Conservation (phyloP, 35 echinoderm and acorn worm species). For the Eucidaris tribuloides region DNA sequence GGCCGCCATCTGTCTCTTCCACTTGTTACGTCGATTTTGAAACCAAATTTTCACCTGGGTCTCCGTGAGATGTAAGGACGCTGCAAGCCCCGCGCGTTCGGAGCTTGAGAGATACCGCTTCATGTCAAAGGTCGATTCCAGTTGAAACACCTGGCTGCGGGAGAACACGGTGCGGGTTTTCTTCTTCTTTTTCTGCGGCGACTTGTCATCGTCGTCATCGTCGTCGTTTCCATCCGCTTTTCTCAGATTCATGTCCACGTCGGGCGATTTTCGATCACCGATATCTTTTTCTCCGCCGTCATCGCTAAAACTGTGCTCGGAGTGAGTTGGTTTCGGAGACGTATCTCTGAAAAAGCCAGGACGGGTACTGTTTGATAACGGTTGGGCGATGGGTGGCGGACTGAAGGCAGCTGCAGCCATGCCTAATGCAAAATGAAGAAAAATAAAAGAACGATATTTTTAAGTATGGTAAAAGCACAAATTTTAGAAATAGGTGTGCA, state of each 20-base stretch:
- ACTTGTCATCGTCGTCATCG: constrained; percentile 44
- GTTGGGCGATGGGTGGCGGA: constrained; percentile 4
- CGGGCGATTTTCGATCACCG: constrained; percentile 3
- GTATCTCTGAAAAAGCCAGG: neutral
- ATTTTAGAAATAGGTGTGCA: no score
- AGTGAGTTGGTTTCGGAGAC: neutral
- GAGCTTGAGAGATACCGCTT: constrained; percentile 98
- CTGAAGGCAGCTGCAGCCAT: constrained; percentile 7
- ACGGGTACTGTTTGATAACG: neutral
- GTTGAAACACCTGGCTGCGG: constrained; percentile 96
- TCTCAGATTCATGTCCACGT: neutral
- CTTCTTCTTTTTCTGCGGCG: constrained; percentile 80
- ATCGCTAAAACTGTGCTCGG: neutral
- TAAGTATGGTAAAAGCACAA: no score
- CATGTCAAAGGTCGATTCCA: constrained; percentile 96
- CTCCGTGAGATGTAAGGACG: constrained; percentile 86
- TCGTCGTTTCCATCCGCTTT: neutral
- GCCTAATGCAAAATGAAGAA: neutral
- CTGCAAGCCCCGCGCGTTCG: constrained; percentile 86
- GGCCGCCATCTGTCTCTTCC: constrained; percentile 96
- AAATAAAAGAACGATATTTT: neutral
- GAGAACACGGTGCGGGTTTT: constrained; percentile 97
- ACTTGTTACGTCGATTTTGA: constrained; percentile 95
- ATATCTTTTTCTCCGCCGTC: neutral
- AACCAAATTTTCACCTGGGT: constrained; percentile 99